Evolutionary conservation across 2,888 invertebrate species (phyloP), one percentile per base, ranked within the genome.

Genomic region (Sylvicola fuscatus): DNA sequence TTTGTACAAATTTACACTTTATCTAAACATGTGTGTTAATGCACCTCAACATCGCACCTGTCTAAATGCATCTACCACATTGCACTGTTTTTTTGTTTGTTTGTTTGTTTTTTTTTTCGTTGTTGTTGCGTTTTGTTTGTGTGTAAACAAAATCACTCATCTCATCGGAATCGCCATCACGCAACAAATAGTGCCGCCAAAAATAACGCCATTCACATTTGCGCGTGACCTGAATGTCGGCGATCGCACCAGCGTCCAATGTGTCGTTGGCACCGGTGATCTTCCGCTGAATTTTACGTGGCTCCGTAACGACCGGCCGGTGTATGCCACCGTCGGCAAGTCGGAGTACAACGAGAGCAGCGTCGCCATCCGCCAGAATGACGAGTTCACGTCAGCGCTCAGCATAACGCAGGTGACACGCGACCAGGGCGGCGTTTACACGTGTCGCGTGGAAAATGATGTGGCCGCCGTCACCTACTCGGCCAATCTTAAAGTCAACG

Each of bases 201-300:
- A 68, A 60, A 67, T 70, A 52, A 70, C 71, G 54, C 67, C 70
- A 50, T 72, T 73, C 58, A 61, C 61, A 50, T 73, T 73, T 59
- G 67, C 69, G 49, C 64, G 65, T 49, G 65, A 66, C 57, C 56
- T 68, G 49, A 66, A 66, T 53, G 65, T 65, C 52, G 68, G 67
- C 46, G 66, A 67, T 53, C 63, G 68, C 46, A 65, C 65, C 45
- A 66, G 66, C 53, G 59, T 68, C 47, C 66, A 66, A 53, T 68
- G 68, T 54, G 64, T 68, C 49, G 65, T 67, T 51, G 63, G 61
- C 45, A 64, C 65, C 47, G 69, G 73, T 45, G 72, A 72, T 56
- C 61, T 70, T 47, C 73, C 73, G 41, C 61, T 73, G 46, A 61
- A 60, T 46, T 67, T 73, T 50, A 61, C 62, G 40, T 73, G 73